A percentile compares a stretch with the other conserved stretches of the same genome.
Evolutionary conservation across 1,140 invertebrate genomes (phyloP).

Genomic region (Rhyzopertha dominica): DNA sequence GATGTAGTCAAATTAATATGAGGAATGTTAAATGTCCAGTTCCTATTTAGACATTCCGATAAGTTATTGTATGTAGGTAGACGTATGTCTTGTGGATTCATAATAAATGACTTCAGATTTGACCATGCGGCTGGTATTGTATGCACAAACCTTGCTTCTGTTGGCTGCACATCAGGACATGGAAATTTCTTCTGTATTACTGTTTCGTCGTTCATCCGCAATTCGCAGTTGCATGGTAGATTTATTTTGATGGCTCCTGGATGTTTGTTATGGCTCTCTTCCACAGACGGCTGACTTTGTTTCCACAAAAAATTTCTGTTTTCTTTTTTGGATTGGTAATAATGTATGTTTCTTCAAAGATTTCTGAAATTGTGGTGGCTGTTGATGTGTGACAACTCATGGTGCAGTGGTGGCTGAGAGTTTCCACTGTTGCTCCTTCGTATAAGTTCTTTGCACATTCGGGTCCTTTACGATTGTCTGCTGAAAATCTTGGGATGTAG

Average conservation of each 20-base stretch:
- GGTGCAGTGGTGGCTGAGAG: conserved; percentile 12
- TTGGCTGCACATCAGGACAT: not conserved
- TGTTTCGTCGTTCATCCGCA: conserved; percentile 1
- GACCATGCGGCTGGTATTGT: conserved; percentile 17
- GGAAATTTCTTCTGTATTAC: conserved; percentile 15
- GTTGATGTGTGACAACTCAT: conserved; percentile 12
- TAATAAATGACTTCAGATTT: conserved; percentile 15
- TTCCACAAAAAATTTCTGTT: not conserved
- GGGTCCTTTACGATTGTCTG: conserved; percentile 13
- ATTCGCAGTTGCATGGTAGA: conserved; percentile 9
- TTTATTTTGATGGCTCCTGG: conserved; percentile 3
- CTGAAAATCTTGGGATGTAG: conserved; percentile 14
- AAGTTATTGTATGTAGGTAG: conserved; percentile 12
- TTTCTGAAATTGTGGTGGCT: conserved; percentile 13
- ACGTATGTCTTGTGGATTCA: conserved; percentile 9
- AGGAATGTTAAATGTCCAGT: conserved; percentile 17
- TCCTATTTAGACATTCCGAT: conserved; percentile 12
- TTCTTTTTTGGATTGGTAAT: conserved; percentile 8
- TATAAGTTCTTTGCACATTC: conserved; percentile 14
- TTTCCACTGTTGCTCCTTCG: conserved; percentile 13
- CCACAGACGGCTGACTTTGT: too few species aligned
- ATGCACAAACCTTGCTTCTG: not conserved
- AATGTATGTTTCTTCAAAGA: conserved; percentile 8
- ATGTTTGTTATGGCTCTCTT: too few species aligned
- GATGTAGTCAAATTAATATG: conserved; percentile 16